Percentiles rank a stretch among this genome's conserved stretches.
These are phyloP conservation scores for Gymnosoma rotundatum DNA, from an alignment of 2,888 invertebrate genomes.

Conservation along the genomic window DNA sequence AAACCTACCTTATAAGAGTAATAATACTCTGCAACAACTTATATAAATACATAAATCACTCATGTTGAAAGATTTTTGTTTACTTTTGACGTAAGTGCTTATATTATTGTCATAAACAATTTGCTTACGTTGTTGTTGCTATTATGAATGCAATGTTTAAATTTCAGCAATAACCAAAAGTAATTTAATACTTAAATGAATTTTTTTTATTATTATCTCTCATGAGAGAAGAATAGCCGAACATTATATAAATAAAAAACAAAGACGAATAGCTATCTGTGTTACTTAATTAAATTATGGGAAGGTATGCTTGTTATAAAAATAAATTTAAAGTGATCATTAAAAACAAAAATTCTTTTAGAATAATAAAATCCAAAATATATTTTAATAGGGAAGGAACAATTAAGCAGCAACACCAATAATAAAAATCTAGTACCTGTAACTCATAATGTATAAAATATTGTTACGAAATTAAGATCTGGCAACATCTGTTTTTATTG, in stretches of 20 bases:
- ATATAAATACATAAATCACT: slow-evolving; percentile 67
- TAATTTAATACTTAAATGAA: slow-evolving; percentile 48
- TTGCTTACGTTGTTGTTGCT: slow-evolving; percentile 28
- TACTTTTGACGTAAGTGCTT: slow-evolving; percentile 67
- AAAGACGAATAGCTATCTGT: neutral
- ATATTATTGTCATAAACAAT: slow-evolving; percentile 60
- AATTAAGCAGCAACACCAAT: too few species aligned
- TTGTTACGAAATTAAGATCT: too few species aligned
- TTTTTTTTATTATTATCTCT: neutral
- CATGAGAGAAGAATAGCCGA: slow-evolving; percentile 9
- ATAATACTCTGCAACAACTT: slow-evolving; percentile 33
- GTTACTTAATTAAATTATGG: neutral
- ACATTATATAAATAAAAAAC: slow-evolving; percentile 36
- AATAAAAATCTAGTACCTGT: too few species aligned
- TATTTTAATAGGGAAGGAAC: too few species aligned
- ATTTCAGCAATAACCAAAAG: slow-evolving; percentile 39
- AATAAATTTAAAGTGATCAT: neutral
- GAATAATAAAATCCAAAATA: too few species aligned
- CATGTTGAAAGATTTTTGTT: slow-evolving; percentile 65
- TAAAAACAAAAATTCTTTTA: too few species aligned
- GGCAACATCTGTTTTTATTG: too few species aligned
- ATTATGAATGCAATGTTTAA: neutral
- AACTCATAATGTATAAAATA: too few species aligned
- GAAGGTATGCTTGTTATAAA: neutral
- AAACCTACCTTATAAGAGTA: neutral